Base-by-base conservation (phyloP, 2,888 invertebrate species). In the Leptopilina syphax region DNA sequence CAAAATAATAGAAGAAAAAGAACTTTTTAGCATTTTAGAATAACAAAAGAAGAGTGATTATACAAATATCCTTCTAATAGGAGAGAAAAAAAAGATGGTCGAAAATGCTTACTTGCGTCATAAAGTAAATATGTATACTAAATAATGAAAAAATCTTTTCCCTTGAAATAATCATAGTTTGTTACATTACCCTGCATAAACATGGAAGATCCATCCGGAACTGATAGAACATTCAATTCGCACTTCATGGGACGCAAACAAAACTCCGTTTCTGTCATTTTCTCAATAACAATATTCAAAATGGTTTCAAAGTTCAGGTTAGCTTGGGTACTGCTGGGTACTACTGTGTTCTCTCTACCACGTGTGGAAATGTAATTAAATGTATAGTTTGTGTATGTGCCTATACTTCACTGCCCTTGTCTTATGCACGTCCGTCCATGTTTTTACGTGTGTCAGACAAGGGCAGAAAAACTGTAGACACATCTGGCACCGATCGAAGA, bases 151-250 rank as follows among this genome's bases (percentile, higher is more conserved):
- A 50, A 50, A 9, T 50, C 1, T 10, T 10, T 50, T 44, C 8
- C 7, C 44, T 44, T 50, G 12, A 10, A 50, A 12, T 50, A 10
- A 50, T 50, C 1, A 77, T 78, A 83, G 13, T 47, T 18, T n/a
- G 41, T 10, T 65, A 81, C 8, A 76, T 82, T 93, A 96, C 97
- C 96, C 94, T 96, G 96, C 82, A 95, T 94, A 87, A 96, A 93
- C 88, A 96, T 93, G 13, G 95, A 95, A 0, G 97, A 97, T 13
- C 96, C 96, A 92, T 97, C 96, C 0, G 96, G 95, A 89, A 95
- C 94, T 78, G 95, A 95, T 24, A 97, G 92, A 77, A 95, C 94
- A 91, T 96, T 96, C 44, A 97, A 91, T 92, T 96, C 95, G 86
- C 96, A 96, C 86, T 94, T 93, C 92, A 96, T 93, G 1, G 92